phyloP scores from a whole-genome alignment of 2,888 invertebrate genomes.

The Noctua comes region DNA sequence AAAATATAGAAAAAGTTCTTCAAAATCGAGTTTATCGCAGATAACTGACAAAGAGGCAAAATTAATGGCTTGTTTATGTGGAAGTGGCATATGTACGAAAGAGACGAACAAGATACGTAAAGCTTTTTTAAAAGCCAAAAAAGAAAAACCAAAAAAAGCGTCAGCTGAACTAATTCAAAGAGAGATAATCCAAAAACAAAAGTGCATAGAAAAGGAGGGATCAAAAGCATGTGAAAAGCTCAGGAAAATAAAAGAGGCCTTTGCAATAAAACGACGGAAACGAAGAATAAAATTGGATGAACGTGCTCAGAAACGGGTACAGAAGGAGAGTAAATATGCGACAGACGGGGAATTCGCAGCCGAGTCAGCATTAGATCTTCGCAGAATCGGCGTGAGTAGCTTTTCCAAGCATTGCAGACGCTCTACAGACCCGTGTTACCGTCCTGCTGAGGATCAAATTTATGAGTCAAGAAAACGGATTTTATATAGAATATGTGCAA shows the following conservation, averaged over 20 bases:
- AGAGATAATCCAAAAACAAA: not conserved
- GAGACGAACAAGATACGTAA: conserved; percentile 40
- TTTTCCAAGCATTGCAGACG: not conserved
- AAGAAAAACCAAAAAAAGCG: conserved; percentile 8
- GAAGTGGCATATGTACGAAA: conserved; percentile 41
- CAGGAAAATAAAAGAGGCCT: not conserved
- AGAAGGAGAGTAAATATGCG: not conserved
- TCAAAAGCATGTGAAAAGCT: not conserved
- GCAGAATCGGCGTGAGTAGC: conserved; percentile 1
- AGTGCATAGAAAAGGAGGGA: not conserved
- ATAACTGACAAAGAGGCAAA: conserved; percentile 41
- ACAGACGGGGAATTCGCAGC: not conserved
- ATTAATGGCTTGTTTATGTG: conserved; percentile 49
- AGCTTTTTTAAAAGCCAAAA: conserved; percentile 41
- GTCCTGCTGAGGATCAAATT: conserved; percentile 17
- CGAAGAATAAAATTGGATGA: conserved; percentile 17
- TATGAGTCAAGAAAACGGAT: conserved; percentile 37
- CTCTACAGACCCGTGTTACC: not conserved
- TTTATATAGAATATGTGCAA: conserved; percentile 23
- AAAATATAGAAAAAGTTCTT: conserved; percentile 25
- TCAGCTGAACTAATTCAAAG: not conserved
- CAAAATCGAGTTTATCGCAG: conserved; percentile 26
- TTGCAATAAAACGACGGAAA: not conserved
- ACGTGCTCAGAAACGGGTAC: conserved; percentile 33
- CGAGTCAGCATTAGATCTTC: conserved; percentile 19